phyloP scores from a whole-genome alignment of 2,797 vertebrate species.

The Pangasius macronema region DNA sequence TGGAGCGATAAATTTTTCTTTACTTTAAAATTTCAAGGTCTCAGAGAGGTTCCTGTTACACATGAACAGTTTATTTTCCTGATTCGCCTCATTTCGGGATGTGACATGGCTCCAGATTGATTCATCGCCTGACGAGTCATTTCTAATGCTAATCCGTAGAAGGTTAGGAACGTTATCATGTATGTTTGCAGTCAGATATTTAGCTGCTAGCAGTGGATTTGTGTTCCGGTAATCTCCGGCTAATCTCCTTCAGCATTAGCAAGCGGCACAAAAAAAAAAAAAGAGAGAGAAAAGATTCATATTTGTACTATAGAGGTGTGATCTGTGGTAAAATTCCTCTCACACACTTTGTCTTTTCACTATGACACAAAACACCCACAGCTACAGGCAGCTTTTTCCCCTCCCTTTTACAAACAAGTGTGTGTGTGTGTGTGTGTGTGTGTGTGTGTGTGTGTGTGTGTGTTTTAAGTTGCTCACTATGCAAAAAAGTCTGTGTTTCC shows the following conservation, averaged over 20 bases:
- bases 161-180: background rate
- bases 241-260: background rate
- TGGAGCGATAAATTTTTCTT: background rate
- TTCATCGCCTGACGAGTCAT: background rate
- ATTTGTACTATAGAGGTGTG: background rate
- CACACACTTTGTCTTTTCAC: background rate
- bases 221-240: background rate
- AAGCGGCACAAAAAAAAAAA: no score
- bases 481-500: background rate
- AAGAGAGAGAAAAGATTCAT: background rate
- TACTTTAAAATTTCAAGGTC: no score
- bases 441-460: background rate
- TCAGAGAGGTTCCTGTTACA: no score
- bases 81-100: background rate
- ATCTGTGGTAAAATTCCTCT: background rate
- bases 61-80: no score
- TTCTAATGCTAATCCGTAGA: background rate
- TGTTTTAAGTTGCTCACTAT: background rate
- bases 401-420: background rate
- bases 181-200: background rate
- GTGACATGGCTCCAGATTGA: background rate
- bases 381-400: background rate
- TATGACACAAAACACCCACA: slow-evolving; percentile 10
- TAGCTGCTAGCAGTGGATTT: background rate
- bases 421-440: background rate